Evolutionary conservation across 2,113 vertebrate species (phyloP).

Genomic region (Oreochromis niloticus): DNA sequence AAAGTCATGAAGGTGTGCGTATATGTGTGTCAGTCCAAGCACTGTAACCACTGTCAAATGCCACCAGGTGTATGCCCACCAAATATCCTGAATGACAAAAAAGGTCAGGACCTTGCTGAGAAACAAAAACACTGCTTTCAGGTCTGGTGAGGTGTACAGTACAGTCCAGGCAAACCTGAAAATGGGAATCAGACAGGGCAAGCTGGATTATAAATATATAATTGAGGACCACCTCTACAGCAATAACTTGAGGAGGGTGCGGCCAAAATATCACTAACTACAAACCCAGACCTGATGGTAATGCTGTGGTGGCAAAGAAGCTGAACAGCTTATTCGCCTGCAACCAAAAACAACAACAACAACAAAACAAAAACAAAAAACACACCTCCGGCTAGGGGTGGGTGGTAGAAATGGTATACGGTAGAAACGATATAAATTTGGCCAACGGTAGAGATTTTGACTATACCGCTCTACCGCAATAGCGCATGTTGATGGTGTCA

Average conservation of each 20-base stretch:
- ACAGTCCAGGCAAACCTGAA: neutral
- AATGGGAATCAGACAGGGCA: neutral
- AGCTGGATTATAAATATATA: neutral
- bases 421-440: too few species aligned
- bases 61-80: neutral
- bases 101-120: too few species aligned
- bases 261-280: neutral
- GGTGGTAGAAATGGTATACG: too few species aligned
- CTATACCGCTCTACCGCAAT: too few species aligned
- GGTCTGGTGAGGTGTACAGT: neutral
- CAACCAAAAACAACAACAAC: neutral
- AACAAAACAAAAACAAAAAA: neutral
- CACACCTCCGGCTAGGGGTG: accelerated
- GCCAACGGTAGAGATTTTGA: too few species aligned
- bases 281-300: neutral
- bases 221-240: accelerated
- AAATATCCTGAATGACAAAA: too few species aligned
- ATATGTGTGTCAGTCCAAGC: neutral
- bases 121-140: neutral
- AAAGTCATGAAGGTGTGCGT: neutral
- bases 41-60: neutral
- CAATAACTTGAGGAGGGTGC: neutral
- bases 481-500: too few species aligned
- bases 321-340: neutral
- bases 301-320: neutral